These are phyloP conservation scores for Butorides virescens DNA, from an alignment of 2,113 vertebrate species.

Conservation along the genomic window DNA sequence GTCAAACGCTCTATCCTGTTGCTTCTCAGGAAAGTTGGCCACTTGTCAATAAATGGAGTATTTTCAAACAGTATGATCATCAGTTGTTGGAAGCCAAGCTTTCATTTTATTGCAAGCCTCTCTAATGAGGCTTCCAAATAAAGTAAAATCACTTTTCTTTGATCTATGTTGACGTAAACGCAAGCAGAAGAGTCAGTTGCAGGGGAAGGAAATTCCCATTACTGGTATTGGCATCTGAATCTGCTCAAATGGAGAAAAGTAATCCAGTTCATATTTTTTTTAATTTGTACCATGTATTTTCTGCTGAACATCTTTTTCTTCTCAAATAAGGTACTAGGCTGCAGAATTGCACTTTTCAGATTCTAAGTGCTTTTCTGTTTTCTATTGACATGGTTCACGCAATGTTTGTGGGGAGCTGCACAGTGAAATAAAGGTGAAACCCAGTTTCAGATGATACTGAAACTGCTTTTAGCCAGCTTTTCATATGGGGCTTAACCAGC, in stretches of 20 bases:
- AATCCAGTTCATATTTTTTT: background rate
- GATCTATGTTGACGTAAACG: background rate
- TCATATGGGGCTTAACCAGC: background rate
- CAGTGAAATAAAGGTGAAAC: background rate
- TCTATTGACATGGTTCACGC: background rate
- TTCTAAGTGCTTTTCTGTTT: background rate
- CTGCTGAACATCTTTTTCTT: background rate
- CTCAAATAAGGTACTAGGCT: background rate
- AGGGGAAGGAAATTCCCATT: background rate
- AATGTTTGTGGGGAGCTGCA: background rate
- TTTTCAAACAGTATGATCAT: background rate
- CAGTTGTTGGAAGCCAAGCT: background rate
- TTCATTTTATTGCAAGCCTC: background rate
- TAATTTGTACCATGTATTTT: background rate
- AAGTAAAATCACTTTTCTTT: background rate
- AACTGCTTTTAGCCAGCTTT: background rate
- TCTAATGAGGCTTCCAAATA: conserved; percentile 16
- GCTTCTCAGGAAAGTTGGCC: background rate
- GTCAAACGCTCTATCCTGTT: background rate
- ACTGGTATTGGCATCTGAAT: background rate
- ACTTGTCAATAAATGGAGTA: background rate
- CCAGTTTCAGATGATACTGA: background rate
- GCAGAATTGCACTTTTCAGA: background rate
- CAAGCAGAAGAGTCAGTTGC: background rate
- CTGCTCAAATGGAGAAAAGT: background rate